Evolutionary conservation across 2,113 vertebrate species (phyloP).

Genomic region (Sula dactylatra): DNA sequence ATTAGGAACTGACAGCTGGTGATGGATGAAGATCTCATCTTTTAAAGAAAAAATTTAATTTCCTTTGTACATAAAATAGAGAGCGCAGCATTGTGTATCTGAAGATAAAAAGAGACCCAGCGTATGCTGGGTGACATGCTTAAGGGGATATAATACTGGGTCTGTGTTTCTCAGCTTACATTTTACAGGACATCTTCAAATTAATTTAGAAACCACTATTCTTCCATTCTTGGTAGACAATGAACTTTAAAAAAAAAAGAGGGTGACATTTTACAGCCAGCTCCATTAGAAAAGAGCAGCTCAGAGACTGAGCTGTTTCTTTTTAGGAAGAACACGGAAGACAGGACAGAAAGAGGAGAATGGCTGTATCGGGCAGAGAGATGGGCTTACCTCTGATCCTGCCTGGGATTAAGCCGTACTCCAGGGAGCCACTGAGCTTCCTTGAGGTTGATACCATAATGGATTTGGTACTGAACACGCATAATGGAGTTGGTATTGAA

Average conservation of each 20-base stretch:
- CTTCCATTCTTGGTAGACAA: not conserved
- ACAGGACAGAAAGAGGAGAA: not conserved
- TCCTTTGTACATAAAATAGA: slow-evolving; percentile 49
- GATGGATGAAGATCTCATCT: slow-evolving; percentile 49
- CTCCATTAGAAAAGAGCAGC: not conserved
- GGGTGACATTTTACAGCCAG: not conserved
- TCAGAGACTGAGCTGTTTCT: not conserved
- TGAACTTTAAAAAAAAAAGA: not conserved
- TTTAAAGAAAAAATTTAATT: slow-evolving; percentile 61
- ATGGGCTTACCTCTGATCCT: not conserved
- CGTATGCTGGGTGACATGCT: not conserved
- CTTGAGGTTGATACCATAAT: not conserved
- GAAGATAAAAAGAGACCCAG: slow-evolving; percentile 8
- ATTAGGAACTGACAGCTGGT: slow-evolving; percentile 40
- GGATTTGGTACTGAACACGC: not conserved
- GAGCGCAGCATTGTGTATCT: slow-evolving; percentile 13
- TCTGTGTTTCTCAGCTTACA: not conserved
- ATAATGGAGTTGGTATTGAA: not conserved
- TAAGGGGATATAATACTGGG: not conserved
- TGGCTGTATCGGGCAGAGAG: not conserved
- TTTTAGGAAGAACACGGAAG: not conserved
- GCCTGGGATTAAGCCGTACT: not conserved
- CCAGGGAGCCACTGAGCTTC: not conserved
- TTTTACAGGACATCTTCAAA: not conserved
- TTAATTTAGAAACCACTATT: slow-evolving; percentile 13